Evolutionary conservation across 2,797 vertebrate species (phyloP).

Genomic region (Spinus pinus): DNA sequence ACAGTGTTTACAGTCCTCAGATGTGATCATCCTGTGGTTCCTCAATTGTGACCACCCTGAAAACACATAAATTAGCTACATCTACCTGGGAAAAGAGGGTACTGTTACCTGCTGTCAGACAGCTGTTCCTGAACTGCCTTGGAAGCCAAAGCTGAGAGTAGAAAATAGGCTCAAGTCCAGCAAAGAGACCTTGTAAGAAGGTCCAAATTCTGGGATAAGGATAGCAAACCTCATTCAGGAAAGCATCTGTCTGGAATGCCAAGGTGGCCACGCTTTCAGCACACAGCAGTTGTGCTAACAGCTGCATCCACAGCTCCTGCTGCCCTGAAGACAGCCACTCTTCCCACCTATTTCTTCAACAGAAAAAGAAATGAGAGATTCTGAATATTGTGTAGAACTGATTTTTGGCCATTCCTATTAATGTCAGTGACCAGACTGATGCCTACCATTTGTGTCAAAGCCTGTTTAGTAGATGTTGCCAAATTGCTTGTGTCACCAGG

Average conservation of each 20-base stretch:
- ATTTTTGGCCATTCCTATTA: not conserved
- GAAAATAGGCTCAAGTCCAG: not conserved
- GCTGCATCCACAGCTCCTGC: not conserved
- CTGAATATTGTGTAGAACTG: not conserved
- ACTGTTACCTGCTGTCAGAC: not conserved
- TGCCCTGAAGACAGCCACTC: not conserved
- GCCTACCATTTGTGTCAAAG: not conserved
- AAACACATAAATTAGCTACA: not conserved
- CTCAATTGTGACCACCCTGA: not conserved
- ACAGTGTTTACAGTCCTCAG: not conserved
- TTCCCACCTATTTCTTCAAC: not conserved
- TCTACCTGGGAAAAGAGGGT: not conserved
- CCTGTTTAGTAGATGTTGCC: not conserved
- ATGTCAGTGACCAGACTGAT: not conserved
- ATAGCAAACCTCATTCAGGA: not conserved
- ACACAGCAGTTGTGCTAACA: not conserved
- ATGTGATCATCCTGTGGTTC: not conserved
- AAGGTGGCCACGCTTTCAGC: not conserved
- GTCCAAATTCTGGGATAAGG: not conserved
- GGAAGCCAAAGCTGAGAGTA: not conserved
- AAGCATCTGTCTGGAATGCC: not conserved
- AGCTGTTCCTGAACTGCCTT: not conserved
- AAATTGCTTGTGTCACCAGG: not conserved
- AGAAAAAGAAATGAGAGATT: not conserved
- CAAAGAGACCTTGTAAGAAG: not conserved